phyloP scores from a whole-genome alignment of 1,140 invertebrate genomes.

The Drosophila elegans region DNA sequence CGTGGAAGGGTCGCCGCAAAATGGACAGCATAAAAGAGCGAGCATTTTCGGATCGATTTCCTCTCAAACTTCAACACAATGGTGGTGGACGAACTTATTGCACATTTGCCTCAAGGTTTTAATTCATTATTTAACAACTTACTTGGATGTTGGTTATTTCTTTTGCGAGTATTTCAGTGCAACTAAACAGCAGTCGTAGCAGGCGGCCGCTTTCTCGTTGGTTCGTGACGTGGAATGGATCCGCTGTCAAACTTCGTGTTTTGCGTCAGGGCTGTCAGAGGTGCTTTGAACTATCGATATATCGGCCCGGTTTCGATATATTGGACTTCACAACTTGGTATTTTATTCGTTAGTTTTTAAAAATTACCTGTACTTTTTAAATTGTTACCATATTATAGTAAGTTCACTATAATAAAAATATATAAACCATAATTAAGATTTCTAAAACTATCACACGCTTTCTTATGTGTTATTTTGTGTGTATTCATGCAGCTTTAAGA shows the following conservation, averaged over 20 bases:
- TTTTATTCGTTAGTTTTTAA: not conserved
- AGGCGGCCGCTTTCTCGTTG: slow-evolving; percentile 64
- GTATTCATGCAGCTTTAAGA: too few species aligned
- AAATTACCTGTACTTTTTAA: too few species aligned
- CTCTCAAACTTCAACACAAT: slow-evolving; percentile 11
- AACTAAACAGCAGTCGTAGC: slow-evolving; percentile 22
- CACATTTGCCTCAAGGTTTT: not conserved
- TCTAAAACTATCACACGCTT: too few species aligned
- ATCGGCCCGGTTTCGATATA: not conserved
- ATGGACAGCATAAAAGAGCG: slow-evolving; percentile 11
- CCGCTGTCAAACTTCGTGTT: slow-evolving; percentile 47
- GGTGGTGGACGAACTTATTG: not conserved
- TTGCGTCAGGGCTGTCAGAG: slow-evolving; percentile 46
- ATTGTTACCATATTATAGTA: too few species aligned
- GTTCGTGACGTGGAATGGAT: slow-evolving; percentile 71
- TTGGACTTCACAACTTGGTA: not conserved
- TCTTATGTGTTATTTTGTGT: too few species aligned
- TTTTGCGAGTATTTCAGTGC: slow-evolving; percentile 36
- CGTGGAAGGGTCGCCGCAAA: slow-evolving; percentile 66
- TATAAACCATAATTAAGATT: not conserved
- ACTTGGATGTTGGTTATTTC: slow-evolving; percentile 56
- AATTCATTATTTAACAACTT: slow-evolving; percentile 48
- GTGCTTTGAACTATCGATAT: slow-evolving; percentile 25
- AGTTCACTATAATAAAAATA: too few species aligned
- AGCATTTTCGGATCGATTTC: not conserved